These are phyloP conservation scores for Nymphicus hollandicus DNA, from an alignment of 2,113 vertebrate genomes.

Conservation along the genomic window DNA sequence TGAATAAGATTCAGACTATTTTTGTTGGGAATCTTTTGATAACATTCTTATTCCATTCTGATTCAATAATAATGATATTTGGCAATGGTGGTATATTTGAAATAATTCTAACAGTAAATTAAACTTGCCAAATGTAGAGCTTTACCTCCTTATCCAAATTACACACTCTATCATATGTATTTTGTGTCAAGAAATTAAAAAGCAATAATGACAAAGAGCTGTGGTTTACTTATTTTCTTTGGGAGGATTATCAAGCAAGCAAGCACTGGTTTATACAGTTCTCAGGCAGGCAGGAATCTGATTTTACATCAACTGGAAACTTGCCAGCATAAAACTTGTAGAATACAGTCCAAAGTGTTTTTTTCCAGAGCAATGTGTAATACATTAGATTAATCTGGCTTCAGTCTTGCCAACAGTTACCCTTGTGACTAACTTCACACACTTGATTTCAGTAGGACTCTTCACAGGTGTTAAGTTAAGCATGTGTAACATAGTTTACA, in stretches of 20 bases:
- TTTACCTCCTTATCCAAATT: constrained; percentile 53
- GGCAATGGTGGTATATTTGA: constrained; percentile 5
- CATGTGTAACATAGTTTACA: background rate
- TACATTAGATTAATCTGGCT: constrained; percentile 8
- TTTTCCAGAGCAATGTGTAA: constrained; percentile 36
- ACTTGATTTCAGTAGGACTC: background rate
- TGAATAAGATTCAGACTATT: background rate
- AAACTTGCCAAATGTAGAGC: constrained; percentile 36
- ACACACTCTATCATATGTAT: constrained; percentile 5
- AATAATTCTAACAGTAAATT: constrained; percentile 37
- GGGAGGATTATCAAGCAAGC: constrained; percentile 41
- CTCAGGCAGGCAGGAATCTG: background rate
- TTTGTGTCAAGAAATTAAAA: constrained; percentile 28
- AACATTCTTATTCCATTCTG: background rate
- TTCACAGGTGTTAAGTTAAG: background rate
- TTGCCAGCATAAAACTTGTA: background rate
- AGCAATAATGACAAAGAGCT: background rate
- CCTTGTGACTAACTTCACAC: background rate
- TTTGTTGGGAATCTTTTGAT: background rate
- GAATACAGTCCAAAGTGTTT: background rate
- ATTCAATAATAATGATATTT: background rate
- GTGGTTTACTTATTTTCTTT: constrained; percentile 24
- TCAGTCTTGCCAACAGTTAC: background rate
- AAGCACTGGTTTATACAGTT: background rate
- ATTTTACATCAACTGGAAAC: background rate